Evolutionary conservation across 2,113 vertebrate genomes (phyloP).

Genomic region (Pseudorectes ferrugineus): DNA sequence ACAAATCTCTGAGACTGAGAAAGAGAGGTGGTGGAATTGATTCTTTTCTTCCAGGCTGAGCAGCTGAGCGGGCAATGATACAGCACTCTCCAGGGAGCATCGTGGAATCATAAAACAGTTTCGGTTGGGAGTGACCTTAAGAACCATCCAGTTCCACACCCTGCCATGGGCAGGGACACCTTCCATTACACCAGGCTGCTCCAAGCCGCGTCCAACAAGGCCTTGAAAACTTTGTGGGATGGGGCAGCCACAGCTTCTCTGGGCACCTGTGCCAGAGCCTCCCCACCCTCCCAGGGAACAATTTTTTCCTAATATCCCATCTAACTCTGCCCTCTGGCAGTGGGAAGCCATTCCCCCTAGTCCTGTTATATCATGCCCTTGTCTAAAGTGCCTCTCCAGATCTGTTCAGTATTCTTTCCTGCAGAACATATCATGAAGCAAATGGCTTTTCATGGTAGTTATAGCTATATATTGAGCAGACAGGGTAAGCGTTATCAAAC

Average conservation of each 20-base stretch:
- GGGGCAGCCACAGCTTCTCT: background rate
- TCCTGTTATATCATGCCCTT: background rate
- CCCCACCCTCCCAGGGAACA: too few relatives aligned
- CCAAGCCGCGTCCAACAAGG: background rate
- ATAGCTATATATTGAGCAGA: conserved; percentile 6
- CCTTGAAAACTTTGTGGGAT: background rate
- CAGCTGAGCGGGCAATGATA: background rate
- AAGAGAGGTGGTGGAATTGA: background rate
- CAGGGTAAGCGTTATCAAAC: background rate
- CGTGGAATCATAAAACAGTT: too few relatives aligned
- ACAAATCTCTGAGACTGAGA: fast-evolving
- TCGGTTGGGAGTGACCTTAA: background rate
- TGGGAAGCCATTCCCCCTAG: background rate
- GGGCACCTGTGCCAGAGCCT: background rate
- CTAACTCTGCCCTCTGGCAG: background rate
- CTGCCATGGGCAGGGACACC: too few relatives aligned
- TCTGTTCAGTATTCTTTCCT: background rate
- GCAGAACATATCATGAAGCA: background rate
- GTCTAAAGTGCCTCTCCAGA: background rate
- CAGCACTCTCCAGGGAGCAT: background rate
- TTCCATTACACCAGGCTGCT: background rate
- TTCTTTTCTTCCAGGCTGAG: background rate
- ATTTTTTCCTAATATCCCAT: too few relatives aligned
- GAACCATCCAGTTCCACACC: background rate
- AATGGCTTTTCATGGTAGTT: conserved; percentile 18